These are phyloP conservation scores for Squalus acanthias DNA, from an alignment of 2,797 vertebrate species.

Conservation along the genomic window DNA sequence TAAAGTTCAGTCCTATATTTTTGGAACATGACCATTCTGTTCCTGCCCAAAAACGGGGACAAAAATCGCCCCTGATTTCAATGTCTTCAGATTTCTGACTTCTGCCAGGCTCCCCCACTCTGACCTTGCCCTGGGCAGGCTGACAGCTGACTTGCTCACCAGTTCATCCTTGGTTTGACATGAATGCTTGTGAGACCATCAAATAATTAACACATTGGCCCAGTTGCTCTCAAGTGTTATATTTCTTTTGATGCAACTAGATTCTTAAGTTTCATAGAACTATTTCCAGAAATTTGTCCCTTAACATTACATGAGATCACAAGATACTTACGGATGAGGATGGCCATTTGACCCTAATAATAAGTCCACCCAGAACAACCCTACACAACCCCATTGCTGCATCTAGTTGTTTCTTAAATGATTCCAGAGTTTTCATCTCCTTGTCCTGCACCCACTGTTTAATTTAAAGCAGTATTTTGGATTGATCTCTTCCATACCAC, in stretches of 20 bases:
- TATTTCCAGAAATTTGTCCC: neutral
- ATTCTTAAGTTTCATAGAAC: neutral
- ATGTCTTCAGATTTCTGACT: neutral
- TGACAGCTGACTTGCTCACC: neutral
- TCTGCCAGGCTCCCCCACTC: neutral
- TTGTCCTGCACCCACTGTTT: neutral
- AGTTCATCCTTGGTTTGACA: neutral
- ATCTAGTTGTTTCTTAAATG: neutral
- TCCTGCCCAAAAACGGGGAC: neutral
- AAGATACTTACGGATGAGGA: neutral
- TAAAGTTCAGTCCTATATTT: neutral
- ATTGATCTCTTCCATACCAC: neutral
- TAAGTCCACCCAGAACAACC: neutral
- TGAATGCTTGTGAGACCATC: neutral
- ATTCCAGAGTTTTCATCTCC: neutral
- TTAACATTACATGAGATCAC: neutral
- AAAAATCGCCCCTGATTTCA: neutral
- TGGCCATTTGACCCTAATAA: neutral
- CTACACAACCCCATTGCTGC: neutral
- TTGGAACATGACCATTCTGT: neutral
- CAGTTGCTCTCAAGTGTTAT: neutral
- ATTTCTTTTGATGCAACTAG: neutral
- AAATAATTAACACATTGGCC: neutral
- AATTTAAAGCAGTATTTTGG: neutral
- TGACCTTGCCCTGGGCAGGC: neutral